Conservation (phyloP, 2,113 vertebrate genomes). For the Phrynosoma platyrhinos region DNA sequence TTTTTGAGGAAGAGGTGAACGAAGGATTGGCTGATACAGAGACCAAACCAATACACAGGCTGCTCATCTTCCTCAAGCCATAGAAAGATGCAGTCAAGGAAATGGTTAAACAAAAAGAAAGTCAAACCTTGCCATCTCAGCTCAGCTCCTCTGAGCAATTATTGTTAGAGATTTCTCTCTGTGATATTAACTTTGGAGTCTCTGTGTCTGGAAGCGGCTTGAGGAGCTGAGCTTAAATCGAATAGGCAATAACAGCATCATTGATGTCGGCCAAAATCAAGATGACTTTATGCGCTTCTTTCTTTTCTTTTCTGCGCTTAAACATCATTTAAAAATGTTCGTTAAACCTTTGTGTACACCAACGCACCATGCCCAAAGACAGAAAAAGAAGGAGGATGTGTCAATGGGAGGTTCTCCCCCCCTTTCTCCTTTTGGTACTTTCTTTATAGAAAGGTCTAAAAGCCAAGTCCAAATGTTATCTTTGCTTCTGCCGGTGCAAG, state of each 20-base stretch:
- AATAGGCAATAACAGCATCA: slow-evolving; percentile 28
- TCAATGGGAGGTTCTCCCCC: neutral
- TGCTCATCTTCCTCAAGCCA: slow-evolving; percentile 50
- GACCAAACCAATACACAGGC: slow-evolving; percentile 22
- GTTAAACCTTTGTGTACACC: neutral
- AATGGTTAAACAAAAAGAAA: slow-evolving; percentile 1
- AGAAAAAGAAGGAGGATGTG: neutral
- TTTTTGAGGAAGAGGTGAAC: neutral
- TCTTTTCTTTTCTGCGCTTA: neutral
- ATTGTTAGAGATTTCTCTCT: neutral
- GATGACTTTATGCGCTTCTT: slow-evolving; percentile 15
- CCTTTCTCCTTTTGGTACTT: slow-evolving; percentile 13
- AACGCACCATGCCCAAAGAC: neutral
- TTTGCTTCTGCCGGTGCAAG: slow-evolving; percentile 56
- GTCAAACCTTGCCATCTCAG: neutral
- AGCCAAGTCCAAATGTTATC: slow-evolving; percentile 60
- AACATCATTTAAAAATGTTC: neutral
- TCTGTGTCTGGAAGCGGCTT: slow-evolving; percentile 31
- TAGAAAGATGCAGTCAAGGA: slow-evolving; percentile 39
- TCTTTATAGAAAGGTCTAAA: slow-evolving; percentile 48
- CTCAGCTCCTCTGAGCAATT: slow-evolving; percentile 26
- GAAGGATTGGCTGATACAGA: neutral
- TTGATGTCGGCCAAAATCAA: slow-evolving; percentile 50
- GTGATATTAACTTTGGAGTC: neutral
- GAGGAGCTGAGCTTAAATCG: neutral